phyloP scores from a whole-genome alignment of 2,888 invertebrate species.

The Ophion obscuratus region DNA sequence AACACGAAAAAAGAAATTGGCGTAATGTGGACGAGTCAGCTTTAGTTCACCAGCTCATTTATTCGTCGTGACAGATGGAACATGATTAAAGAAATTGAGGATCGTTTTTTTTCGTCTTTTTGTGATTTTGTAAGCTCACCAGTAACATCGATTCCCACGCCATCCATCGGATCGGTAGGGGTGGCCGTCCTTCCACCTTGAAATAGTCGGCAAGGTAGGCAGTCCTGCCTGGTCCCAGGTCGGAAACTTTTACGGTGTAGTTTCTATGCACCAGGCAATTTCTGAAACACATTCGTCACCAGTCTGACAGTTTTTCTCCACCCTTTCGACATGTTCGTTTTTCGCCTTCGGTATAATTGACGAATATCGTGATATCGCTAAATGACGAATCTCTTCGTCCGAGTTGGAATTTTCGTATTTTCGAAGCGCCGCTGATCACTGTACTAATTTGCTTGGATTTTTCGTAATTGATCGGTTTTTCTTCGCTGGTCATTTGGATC shows the following conservation, averaged over 20 bases:
- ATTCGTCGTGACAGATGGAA: constrained; percentile 19
- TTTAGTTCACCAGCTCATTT: no score
- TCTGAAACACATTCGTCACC: constrained; percentile 83
- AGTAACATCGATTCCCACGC: constrained; percentile 93
- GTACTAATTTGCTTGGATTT: no score
- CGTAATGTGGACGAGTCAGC: no score
- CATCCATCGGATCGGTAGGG: constrained; percentile 94
- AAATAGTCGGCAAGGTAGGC: constrained; percentile 92
- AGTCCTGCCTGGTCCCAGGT: constrained; percentile 90
- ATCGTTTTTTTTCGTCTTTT: constrained; percentile 7
- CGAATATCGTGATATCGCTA: neutral
- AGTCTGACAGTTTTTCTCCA: neutral
- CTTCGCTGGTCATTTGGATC: no score
- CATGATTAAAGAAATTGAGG: neutral
- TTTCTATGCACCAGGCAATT: constrained; percentile 93
- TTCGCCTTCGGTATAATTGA: neutral
- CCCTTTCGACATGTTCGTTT: neutral
- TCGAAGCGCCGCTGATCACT: no score
- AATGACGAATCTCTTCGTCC: no score
- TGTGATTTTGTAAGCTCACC: constrained; percentile 84
- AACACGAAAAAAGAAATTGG: no score
- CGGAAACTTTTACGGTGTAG: constrained; percentile 90
- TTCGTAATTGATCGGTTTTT: no score
- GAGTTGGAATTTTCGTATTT: no score
- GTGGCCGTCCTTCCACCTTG: constrained; percentile 89